Evolutionary conservation across 2,113 vertebrate species (phyloP).

Genomic region (Lepus europaeus): DNA sequence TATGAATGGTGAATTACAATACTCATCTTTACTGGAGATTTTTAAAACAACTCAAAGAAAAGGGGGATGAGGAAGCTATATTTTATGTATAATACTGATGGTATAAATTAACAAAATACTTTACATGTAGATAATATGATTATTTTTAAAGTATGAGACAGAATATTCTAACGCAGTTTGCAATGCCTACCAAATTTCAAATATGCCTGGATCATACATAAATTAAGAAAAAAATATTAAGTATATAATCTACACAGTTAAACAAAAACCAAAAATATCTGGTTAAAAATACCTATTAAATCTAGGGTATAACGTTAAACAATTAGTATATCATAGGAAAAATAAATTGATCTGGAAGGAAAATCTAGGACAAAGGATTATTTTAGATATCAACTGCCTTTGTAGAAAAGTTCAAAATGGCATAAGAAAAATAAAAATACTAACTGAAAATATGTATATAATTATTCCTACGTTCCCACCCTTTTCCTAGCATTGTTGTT

Average conservation of each 20-base stretch:
- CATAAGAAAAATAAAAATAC: constrained; percentile 66
- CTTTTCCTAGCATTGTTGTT: constrained; percentile 85
- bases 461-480: constrained; percentile 61
- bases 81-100: constrained; percentile 74
- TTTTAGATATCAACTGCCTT: constrained; percentile 55
- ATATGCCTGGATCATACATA: constrained; percentile 78
- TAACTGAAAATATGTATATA: constrained; percentile 68
- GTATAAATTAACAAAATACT: constrained; percentile 76
- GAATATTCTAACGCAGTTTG: constrained; percentile 76
- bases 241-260: constrained; percentile 79
- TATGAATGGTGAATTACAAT: constrained; percentile 44
- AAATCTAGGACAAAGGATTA: constrained; percentile 68
- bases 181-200: constrained; percentile 78
- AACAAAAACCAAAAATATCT: constrained; percentile 77
- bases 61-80: constrained; percentile 16
- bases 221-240: constrained; percentile 81
- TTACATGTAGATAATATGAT: constrained; percentile 71
- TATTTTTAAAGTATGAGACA: constrained; percentile 85
- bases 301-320: constrained; percentile 59
- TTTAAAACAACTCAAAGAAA: constrained; percentile 62
- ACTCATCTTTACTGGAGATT: constrained; percentile 63
- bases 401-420: constrained; percentile 69
- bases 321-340: constrained; percentile 69
- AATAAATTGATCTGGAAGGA: constrained; percentile 72
- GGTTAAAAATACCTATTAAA: constrained; percentile 66